Evolutionary conservation across 2,888 invertebrate genomes (phyloP).

Genomic region (Cactoblastis cactorum): DNA sequence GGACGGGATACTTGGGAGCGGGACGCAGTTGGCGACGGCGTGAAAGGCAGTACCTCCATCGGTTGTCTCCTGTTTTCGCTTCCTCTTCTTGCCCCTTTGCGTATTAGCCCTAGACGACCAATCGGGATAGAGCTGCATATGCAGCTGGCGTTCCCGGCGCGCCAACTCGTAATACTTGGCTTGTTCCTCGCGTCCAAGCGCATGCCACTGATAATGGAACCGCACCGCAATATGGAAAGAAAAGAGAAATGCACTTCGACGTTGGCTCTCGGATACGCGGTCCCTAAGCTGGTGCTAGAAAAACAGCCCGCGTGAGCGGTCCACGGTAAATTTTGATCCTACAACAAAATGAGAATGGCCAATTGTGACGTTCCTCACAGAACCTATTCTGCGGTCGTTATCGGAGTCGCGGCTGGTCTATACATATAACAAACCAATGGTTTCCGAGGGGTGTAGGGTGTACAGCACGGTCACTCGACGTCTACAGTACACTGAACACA

Average conservation of each 20-base stretch:
- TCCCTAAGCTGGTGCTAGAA: conserved; percentile 83
- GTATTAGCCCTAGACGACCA: conserved; percentile 99
- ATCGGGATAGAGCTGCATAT: conserved; percentile 99
- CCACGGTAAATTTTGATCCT: conserved; percentile 69
- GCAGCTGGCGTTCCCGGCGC: conserved; percentile 98
- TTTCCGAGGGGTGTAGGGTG: conserved; percentile 71
- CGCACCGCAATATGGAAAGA: conserved; percentile 74
- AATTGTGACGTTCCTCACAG: conserved; percentile 76
- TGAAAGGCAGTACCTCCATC: conserved; percentile 93
- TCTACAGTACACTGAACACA: conserved; percentile 76
- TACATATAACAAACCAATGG: conserved; percentile 78
- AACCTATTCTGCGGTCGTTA: conserved; percentile 79
- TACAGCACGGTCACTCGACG: conserved; percentile 74
- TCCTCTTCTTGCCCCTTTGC: conserved; percentile 99
- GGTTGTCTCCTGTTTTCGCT: conserved; percentile 98
- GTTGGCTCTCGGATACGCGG: conserved; percentile 54
- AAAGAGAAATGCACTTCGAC: conserved; percentile 77
- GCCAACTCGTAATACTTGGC: conserved; percentile 99
- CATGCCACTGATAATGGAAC: conserved; percentile 94
- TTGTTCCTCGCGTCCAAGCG: conserved; percentile 99
- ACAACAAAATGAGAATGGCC: conserved; percentile 73
- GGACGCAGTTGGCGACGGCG: conserved; percentile 51
- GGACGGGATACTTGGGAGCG: conserved; percentile 18
- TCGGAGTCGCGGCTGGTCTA: conserved; percentile 67
- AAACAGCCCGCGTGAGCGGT: conserved; percentile 82